A percentile compares a stretch with the other conserved stretches of the same genome.
Conservation (phyloP, 1,140 invertebrate species). For the Pogonognathellus flavescens region DNA sequence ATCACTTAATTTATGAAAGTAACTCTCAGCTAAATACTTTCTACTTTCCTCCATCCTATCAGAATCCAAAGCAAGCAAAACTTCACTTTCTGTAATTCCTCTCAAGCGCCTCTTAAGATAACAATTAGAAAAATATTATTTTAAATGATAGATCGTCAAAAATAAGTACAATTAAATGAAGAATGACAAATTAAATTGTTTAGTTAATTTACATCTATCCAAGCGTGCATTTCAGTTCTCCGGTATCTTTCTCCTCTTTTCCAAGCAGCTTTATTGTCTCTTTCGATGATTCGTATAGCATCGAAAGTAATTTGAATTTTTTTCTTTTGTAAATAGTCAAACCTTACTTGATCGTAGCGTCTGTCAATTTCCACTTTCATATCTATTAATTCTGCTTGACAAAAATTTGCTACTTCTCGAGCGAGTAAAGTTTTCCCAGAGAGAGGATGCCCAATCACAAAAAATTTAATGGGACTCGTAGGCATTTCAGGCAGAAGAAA, state of each 20-base stretch:
- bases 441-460: constrained; percentile 61
- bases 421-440: constrained; percentile 60
- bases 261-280: constrained; percentile 53
- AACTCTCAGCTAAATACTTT: neutral
- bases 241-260: constrained; percentile 54
- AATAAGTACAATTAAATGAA: neutral
- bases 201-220: constrained; percentile 35
- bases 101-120: constrained; percentile 19
- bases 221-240: constrained; percentile 41
- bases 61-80: neutral
- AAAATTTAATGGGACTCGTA: constrained; percentile 63
- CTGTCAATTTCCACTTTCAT: constrained; percentile 54
- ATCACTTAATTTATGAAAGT: constrained; percentile 18
- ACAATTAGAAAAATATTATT: neutral
- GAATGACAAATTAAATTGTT: neutral
- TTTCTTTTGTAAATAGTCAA: constrained; percentile 48
- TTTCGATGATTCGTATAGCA: constrained; percentile 51
- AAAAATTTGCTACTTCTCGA: constrained; percentile 40
- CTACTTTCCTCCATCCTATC: neutral
- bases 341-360: constrained; percentile 54
- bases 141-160: neutral
- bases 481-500: constrained; percentile 62
- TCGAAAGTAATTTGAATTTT: constrained; percentile 53
- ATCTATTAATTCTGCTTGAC: constrained; percentile 52
- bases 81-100: constrained; percentile 5